Conservation (phyloP, 1,140 invertebrate species). For the Drosophila subpulchrella region DNA sequence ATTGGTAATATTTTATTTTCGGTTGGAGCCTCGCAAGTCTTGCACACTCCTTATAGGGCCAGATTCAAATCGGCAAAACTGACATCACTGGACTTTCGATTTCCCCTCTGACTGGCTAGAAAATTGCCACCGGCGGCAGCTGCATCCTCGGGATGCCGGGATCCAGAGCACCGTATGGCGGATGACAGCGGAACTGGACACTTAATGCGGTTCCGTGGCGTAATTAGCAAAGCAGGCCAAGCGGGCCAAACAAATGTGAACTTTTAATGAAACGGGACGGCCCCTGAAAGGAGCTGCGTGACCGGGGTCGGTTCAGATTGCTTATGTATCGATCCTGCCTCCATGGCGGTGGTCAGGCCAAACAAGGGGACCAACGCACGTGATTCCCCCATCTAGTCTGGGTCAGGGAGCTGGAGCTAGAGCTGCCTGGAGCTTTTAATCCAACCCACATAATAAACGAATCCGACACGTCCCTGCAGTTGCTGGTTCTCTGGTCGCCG, state of each 20-base stretch:
- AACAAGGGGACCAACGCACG: conserved; percentile 22
- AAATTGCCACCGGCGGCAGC: conserved; percentile 4
- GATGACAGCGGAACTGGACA: conserved; percentile 22
- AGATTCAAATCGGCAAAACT: neutral
- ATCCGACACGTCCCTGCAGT: conserved; percentile 55
- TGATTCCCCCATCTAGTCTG: conserved; percentile 42
- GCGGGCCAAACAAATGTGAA: conserved; percentile 42
- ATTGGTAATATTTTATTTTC: neutral
- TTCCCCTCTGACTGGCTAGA: neutral
- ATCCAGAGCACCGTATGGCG: conserved; percentile 1
- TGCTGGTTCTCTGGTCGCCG: conserved; percentile 23
- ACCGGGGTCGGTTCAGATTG: conserved; percentile 5
- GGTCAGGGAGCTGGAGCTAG: neutral
- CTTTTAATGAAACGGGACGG: conserved; percentile 46
- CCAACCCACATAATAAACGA: conserved; percentile 64
- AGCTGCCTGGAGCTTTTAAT: conserved; percentile 46
- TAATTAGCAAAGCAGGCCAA: conserved; percentile 48
- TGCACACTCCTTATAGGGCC: neutral
- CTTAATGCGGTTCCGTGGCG: conserved; percentile 26
- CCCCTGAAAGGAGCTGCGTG: conserved; percentile 17
- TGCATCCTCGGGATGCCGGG: conserved; percentile 2
- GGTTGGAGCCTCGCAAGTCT: too few species aligned
- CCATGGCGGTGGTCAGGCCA: conserved; percentile 1
- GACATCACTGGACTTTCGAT: neutral
- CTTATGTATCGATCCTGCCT: conserved; percentile 36